Evolutionary conservation across 2,797 vertebrate genomes (phyloP), one percentile per base, ranked within the genome.

Genomic region (Psittacula echo): DNA sequence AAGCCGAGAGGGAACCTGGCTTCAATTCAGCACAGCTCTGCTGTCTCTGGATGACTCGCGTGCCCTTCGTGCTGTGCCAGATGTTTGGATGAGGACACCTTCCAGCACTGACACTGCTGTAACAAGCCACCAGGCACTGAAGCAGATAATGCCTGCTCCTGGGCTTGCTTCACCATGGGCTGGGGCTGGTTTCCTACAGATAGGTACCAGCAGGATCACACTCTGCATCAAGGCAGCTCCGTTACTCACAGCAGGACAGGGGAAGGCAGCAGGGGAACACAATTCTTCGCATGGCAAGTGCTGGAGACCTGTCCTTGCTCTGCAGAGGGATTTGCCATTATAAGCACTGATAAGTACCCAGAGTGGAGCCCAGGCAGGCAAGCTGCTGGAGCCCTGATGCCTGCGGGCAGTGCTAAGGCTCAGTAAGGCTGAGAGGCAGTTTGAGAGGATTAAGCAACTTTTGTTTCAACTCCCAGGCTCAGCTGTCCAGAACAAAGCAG

Each of bases 371-470:
- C 58, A 39, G 54, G 16, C 34, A 26, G 24, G n/a, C 29, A 61
- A 87, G 79, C 90, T 48, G 79, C 70, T 71, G 7, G 8, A 87
- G 79, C 50, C 58, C 53, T 1, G n/a, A 7, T 7, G 74, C 50
- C 86, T 53, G 67, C 30, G 4, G 85, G 76, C 92, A 64, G 53
- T 5, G 11, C 75, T 67, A 26, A 62, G 75, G 20, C 84, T 34
- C 34, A 12, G 39, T 21, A 44, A 75, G 1, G 16, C 73, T 51
- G 37, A 3, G 7, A 90, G 83, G 83, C 83, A 50, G 37, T 45
- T 75, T 16, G 27, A 94, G 88, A 73, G 95, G 89, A 95, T 96
- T 94, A 97, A 91, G 32, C 80, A 91, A 93, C 88, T 95, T 92
- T 87, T 87, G 84, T 94, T 79, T 89, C 89, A 84, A 64, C 74